Percentiles rank a stretch among this genome's conserved stretches.
Evolutionary conservation across 2,888 invertebrate genomes (phyloP).

Genomic region (Selenia dentaria): DNA sequence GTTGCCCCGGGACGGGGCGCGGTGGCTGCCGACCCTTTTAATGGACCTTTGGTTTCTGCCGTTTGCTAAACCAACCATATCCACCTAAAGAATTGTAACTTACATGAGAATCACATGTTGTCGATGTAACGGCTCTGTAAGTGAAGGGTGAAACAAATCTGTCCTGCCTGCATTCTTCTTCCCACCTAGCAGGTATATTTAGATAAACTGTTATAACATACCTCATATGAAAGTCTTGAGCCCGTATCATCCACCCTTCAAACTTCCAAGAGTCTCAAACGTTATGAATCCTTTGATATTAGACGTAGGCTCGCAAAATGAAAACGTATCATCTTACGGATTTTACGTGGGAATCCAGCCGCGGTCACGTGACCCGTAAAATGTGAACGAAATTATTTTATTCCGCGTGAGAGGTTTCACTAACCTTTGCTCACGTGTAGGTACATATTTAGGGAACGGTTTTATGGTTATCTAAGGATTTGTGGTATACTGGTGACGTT

Average conservation of each 20-base stretch:
- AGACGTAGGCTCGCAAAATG: conserved; percentile 10
- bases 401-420: neutral
- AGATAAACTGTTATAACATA: too few species aligned
- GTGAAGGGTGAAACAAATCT: too few species aligned
- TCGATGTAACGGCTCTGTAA: too few species aligned
- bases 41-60: conserved; percentile 16
- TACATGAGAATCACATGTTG: too few species aligned
- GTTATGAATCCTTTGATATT: conserved; percentile 14
- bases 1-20: conserved; percentile 23
- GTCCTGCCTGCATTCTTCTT: too few species aligned
- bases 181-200: too few species aligned
- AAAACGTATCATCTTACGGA: conserved; percentile 6
- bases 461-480: neutral
- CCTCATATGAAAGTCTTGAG: too few species aligned
- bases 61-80: conserved; percentile 18
- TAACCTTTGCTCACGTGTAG: neutral
- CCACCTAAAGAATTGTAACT: conserved; percentile 13
- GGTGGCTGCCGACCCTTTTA: conserved; percentile 22
- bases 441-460: neutral
- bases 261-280: too few species aligned
- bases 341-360: conserved; percentile 5
- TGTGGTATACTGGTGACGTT: neutral
- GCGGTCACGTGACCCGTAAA: conserved; percentile 6
- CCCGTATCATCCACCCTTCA: too few species aligned
- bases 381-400: conserved; percentile 1